Percentiles rank a stretch among this genome's conserved stretches.
These are phyloP conservation scores for Sebastes miniatus DNA, from an alignment of 2,797 vertebrate species.

Conservation along the genomic window DNA sequence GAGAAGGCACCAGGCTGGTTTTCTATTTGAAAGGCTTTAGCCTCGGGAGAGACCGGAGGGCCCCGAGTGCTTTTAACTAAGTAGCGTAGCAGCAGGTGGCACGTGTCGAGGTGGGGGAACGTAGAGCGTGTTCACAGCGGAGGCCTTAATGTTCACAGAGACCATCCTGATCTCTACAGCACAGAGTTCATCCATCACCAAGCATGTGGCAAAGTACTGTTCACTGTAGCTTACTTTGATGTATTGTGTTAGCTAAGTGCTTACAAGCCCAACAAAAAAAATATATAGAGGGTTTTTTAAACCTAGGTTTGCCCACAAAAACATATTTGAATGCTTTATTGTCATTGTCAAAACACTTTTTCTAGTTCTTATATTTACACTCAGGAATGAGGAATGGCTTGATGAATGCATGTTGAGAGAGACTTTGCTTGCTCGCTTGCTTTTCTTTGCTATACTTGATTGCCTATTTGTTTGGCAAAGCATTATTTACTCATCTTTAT, in stretches of 20 bases:
- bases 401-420: slow-evolving; percentile 15
- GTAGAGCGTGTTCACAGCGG: slow-evolving; percentile 23
- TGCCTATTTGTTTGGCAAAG: not conserved
- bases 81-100: slow-evolving; percentile 61
- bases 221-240: slow-evolving; percentile 21
- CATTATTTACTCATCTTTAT: not conserved
- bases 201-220: slow-evolving; percentile 6
- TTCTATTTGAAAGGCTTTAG: slow-evolving; percentile 67
- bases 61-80: slow-evolving; percentile 60
- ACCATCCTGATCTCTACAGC: slow-evolving; percentile 20
- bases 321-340: not conserved
- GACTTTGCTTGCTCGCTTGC: not conserved
- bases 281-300: not conserved
- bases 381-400: not conserved
- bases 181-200: slow-evolving; percentile 9
- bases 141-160: slow-evolving; percentile 32
- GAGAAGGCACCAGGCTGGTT: slow-evolving; percentile 59
- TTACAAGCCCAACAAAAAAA: not conserved
- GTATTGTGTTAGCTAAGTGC: not conserved
- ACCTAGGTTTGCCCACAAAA: not conserved
- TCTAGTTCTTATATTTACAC: not conserved
- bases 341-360: not conserved
- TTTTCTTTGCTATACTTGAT: not conserved
- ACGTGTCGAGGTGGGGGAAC: slow-evolving; percentile 45
- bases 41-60: slow-evolving; percentile 58